phyloP scores from a whole-genome alignment of 2,797 vertebrate species.

The Myoxocephalus aenaeus region DNA sequence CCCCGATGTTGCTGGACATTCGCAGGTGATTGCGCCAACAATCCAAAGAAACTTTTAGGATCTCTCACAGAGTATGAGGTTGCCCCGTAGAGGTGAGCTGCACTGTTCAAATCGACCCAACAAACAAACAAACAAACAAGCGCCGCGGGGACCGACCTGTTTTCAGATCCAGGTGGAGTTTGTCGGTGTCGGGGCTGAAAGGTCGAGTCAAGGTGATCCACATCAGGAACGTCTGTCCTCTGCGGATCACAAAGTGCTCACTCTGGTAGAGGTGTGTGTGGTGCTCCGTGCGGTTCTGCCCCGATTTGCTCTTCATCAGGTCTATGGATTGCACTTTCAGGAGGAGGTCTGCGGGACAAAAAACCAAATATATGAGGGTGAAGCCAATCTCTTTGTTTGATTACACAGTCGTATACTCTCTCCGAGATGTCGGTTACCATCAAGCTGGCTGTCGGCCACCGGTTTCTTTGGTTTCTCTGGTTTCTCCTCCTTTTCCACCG shows the following conservation, averaged over 20 bases:
- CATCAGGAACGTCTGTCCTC: slow-evolving; percentile 88
- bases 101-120: neutral
- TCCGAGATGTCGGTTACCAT: slow-evolving; percentile 55
- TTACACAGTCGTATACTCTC: neutral
- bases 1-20: too few relatives aligned
- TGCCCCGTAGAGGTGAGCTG: too few relatives aligned
- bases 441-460: slow-evolving; percentile 22
- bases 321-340: slow-evolving; percentile 85
- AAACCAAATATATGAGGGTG: neutral
- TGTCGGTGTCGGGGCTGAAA: slow-evolving; percentile 80
- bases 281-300: slow-evolving; percentile 82
- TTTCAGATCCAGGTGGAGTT: slow-evolving; percentile 84
- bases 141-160: slow-evolving; percentile 74
- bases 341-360: slow-evolving; percentile 76
- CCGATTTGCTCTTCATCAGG: slow-evolving; percentile 81
- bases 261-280: slow-evolving; percentile 87
- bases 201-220: slow-evolving; percentile 82
- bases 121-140: too few relatives aligned
- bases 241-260: slow-evolving; percentile 85
- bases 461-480: slow-evolving; percentile 24
- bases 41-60: too few relatives aligned
- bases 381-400: neutral
- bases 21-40: neutral
- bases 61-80: too few relatives aligned
- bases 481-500: neutral